These are phyloP conservation scores for Nephrotoma flavescens DNA, from an alignment of 2,888 invertebrate species.

Conservation along the genomic window DNA sequence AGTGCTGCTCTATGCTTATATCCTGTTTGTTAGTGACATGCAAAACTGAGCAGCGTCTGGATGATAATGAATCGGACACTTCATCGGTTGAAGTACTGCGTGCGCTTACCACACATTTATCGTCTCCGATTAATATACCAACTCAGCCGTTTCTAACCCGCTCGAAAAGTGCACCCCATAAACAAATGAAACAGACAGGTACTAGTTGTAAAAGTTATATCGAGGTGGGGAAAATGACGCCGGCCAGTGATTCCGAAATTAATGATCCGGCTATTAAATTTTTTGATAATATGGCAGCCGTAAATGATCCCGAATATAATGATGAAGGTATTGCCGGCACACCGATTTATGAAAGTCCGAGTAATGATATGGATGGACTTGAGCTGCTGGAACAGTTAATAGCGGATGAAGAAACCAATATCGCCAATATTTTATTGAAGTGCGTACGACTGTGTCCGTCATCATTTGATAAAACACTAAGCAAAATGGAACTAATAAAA, in stretches of 20 bases:
- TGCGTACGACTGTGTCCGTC: conserved; percentile 14
- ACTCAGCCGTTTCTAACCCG: not conserved
- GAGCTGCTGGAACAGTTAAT: conserved; percentile 50
- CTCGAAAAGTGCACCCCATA: not conserved
- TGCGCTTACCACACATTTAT: conserved; percentile 23
- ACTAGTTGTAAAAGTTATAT: not conserved
- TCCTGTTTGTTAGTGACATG: conserved; percentile 15
- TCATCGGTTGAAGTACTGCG: conserved; percentile 29
- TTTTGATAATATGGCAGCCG: conserved; percentile 14
- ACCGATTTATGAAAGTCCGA: not conserved
- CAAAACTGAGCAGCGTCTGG: conserved; percentile 14
- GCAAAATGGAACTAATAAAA: conserved; percentile 7
- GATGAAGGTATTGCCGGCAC: not conserved
- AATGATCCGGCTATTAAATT: conserved; percentile 11
- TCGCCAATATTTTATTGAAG: conserved; percentile 26
- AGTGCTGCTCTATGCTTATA: conserved; percentile 49
- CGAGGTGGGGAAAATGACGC: not conserved
- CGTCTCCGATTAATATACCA: conserved; percentile 10
- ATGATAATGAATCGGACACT: conserved; percentile 23
- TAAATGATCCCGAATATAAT: not conserved
- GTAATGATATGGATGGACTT: conserved; percentile 16
- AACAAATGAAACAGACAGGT: not conserved
- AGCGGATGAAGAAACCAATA: conserved; percentile 50
- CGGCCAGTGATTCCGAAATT: conserved; percentile 4
- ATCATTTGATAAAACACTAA: conserved; percentile 10